Evolutionary conservation across 2,888 invertebrate species (phyloP), one percentile per base, ranked within the genome.

Genomic region (Ornithoptera priamus): DNA sequence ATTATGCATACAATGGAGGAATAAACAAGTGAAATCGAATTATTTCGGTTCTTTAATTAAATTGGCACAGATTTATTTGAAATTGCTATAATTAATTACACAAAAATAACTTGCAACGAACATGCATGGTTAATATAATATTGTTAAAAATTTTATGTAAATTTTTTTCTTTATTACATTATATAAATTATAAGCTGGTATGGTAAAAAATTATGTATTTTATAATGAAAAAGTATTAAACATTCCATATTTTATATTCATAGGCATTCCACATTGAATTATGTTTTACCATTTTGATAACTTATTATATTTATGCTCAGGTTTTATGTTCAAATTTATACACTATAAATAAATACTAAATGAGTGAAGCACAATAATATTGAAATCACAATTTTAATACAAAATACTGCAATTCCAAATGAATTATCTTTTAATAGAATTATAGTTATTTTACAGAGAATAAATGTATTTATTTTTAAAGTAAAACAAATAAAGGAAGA

Each of bases 1-100:
- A 99, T 88, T 99, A 99, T 89, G 98, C 99, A 65, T 99, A 99
- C 90, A 97, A 98, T 81, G 98, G 97, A 71, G 97, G 97, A 75
- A 89, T 94, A 71, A 90, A 88, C 75, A 88, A 88, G 73, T 91
- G 82, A 83, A 67, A 17, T 50, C 6, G 42, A 66, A 22, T 46
- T 63, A 53, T 53, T 56, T 53, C 5, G n/a, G 61, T 69, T 65
- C 18, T 57, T 22, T 39, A 42, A 58, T 22, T 61, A 24, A 70
- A 65, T 65, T 72, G 57, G 63, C 70, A 70, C 66, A 39, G 50
- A 62, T 62, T 70, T 20, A 20, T 56, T 20, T n/a, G 1, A 20
- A 20, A 56, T 56, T 56, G 10, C 15, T 53, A 57, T n/a, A n/a
- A 57, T 36, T n/a, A n/a, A 57, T 36, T 53, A 46, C 68, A 68